These are phyloP conservation scores for Pterostichus niger DNA, from an alignment of 2,888 invertebrate genomes.

Conservation along the genomic window DNA sequence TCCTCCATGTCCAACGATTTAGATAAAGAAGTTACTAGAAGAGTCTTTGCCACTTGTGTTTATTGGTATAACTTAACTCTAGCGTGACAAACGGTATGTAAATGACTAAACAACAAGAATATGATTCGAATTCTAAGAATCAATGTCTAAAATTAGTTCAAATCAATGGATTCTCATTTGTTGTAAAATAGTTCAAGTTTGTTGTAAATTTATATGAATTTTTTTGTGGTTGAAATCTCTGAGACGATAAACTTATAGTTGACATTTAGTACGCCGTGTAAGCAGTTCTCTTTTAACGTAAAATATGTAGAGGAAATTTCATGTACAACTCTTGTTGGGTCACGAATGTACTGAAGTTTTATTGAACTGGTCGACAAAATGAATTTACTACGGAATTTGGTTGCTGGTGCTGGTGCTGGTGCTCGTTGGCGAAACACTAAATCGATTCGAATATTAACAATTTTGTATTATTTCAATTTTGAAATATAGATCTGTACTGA, in stretches of 20 bases:
- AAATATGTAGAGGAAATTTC: constrained; percentile 57
- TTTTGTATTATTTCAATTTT: no score
- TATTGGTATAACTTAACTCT: no score
- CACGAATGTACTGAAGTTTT: constrained; percentile 34
- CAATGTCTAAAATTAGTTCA: constrained; percentile 25
- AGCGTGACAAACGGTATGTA: background rate
- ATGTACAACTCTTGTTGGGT: constrained; percentile 36
- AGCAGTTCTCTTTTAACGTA: constrained; percentile 45
- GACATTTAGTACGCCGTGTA: constrained; percentile 57
- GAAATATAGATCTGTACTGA: no score
- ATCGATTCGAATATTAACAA: no score
- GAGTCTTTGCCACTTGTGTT: no score
- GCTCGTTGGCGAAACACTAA: background rate
- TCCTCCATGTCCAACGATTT: no score
- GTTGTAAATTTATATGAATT: constrained; percentile 52
- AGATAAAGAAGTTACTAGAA: no score
- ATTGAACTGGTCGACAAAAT: constrained; percentile 41
- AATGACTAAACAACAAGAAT: constrained; percentile 3
- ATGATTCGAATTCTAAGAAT: background rate
- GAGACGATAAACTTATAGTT: constrained; percentile 45
- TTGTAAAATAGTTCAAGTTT: background rate
- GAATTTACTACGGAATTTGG: constrained; percentile 3
- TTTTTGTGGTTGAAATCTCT: constrained; percentile 28
- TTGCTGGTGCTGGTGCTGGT: no score
- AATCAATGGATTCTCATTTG: constrained; percentile 25